These are phyloP conservation scores for Eupithecia vulgata DNA, from an alignment of 2,888 invertebrate genomes.

Conservation along the genomic window DNA sequence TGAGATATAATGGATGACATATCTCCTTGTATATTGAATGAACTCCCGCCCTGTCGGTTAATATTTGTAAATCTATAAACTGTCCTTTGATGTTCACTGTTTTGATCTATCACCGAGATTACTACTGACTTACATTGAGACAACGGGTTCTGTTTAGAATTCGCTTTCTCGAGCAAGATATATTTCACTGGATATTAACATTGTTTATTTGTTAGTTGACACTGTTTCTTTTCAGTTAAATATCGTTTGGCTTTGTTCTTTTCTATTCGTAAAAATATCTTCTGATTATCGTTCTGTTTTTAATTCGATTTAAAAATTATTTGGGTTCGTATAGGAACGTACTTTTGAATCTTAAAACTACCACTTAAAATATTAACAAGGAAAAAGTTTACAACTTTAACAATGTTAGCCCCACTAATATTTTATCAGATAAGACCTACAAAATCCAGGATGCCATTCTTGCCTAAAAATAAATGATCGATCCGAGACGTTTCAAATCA, in stretches of 20 bases:
- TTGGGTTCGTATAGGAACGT: background rate
- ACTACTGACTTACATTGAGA: constrained; percentile 46
- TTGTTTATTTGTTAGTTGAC: constrained; percentile 18
- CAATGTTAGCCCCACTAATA: constrained; percentile 3
- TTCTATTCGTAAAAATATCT: constrained; percentile 2
- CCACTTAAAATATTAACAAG: background rate
- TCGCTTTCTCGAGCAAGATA: constrained; percentile 26
- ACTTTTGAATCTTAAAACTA: background rate
- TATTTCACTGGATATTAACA: constrained; percentile 25
- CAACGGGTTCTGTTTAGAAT: constrained; percentile 33
- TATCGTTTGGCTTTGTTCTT: constrained; percentile 1
- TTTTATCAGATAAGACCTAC: background rate
- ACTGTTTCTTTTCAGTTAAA: background rate
- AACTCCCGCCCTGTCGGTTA: constrained; percentile 58
- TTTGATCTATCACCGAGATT: constrained; percentile 60
- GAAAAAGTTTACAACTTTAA: background rate
- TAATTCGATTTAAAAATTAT: background rate
- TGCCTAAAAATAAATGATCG: constrained; percentile 11
- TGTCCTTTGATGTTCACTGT: constrained; percentile 62
- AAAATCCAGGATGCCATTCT: constrained; percentile 8
- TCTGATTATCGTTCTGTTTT: background rate
- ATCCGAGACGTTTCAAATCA: constrained; percentile 23
- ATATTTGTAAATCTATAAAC: constrained; percentile 58
- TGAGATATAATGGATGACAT: constrained; percentile 75
- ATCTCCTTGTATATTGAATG: constrained; percentile 71